Conservation (phyloP, 2,113 vertebrate species). For the Gasterosteus nipponicus region DNA sequence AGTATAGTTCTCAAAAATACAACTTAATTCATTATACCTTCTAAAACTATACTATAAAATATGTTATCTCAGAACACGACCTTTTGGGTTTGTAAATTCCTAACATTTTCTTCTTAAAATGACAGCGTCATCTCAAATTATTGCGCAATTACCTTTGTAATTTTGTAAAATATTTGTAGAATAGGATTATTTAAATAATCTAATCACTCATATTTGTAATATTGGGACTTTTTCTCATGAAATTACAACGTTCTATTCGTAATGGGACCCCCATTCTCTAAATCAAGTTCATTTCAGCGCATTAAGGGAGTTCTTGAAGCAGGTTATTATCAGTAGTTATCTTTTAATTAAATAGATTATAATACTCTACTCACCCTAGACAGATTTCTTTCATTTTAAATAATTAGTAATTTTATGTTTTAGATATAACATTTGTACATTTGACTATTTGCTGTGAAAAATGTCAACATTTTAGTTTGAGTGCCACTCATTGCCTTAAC, state of each 20-base stretch:
- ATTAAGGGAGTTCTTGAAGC: constrained; percentile 17
- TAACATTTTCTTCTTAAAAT: background rate
- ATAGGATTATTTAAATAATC: background rate
- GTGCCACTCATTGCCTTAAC: background rate
- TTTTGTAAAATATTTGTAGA: background rate
- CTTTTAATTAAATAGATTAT: constrained; percentile 5
- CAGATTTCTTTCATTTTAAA: constrained; percentile 13
- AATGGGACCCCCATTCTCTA: background rate
- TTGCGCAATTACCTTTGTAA: background rate
- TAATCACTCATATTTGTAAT: background rate
- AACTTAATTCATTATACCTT: background rate
- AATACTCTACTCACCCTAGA: constrained; percentile 7
- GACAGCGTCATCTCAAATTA: background rate
- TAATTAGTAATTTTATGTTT: constrained; percentile 19
- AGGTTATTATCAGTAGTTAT: constrained; percentile 10
- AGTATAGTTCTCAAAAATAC: background rate
- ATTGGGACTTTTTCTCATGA: background rate
- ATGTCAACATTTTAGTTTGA: constrained; percentile 2
- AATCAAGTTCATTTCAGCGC: background rate
- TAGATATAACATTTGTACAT: constrained; percentile 10
- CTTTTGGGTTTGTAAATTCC: background rate
- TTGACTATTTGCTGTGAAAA: constrained; percentile 38
- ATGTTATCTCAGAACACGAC: background rate
- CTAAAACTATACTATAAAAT: background rate
- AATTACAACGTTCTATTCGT: background rate